phyloP scores from a whole-genome alignment of 2,797 vertebrate species.

The Eupleurogrammus muticus region DNA sequence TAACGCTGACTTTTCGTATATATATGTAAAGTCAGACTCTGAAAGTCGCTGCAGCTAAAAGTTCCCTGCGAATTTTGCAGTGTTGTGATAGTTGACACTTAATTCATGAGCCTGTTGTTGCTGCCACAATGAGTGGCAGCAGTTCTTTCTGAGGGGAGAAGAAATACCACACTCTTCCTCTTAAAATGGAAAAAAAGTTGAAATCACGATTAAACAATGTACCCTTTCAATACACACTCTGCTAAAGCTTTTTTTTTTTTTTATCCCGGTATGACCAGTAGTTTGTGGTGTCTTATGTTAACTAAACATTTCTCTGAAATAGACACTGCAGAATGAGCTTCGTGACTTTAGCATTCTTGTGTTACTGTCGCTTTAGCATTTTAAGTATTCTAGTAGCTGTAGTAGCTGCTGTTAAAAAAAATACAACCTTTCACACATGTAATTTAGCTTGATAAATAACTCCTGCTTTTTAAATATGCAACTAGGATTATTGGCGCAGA shows the following conservation, averaged over 20 bases:
- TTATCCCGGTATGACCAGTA: neutral
- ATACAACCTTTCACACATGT: neutral
- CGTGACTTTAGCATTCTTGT: neutral
- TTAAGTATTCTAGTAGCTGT: neutral
- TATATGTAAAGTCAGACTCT: slow-evolving; percentile 1
- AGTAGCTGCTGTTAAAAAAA: neutral
- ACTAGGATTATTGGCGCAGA: neutral
- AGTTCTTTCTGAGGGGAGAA: neutral
- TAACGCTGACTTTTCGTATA: slow-evolving; percentile 46
- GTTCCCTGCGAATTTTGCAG: neutral
- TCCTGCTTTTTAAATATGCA: slow-evolving; percentile 19
- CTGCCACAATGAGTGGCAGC: neutral
- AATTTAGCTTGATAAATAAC: neutral
- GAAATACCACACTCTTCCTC: neutral
- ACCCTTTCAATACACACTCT: neutral
- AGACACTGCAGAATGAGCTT: neutral
- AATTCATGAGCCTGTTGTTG: neutral
- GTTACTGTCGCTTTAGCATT: neutral
- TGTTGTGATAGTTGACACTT: slow-evolving; percentile 5
- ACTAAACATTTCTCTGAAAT: neutral
- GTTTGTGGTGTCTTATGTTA: neutral
- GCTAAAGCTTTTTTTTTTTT: no score
- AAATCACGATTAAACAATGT: neutral
- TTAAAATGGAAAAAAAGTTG: neutral
- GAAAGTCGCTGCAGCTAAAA: slow-evolving; percentile 4